phyloP scores from a whole-genome alignment of 1,140 invertebrate species.

The Lepeophtheirus salmonis region DNA sequence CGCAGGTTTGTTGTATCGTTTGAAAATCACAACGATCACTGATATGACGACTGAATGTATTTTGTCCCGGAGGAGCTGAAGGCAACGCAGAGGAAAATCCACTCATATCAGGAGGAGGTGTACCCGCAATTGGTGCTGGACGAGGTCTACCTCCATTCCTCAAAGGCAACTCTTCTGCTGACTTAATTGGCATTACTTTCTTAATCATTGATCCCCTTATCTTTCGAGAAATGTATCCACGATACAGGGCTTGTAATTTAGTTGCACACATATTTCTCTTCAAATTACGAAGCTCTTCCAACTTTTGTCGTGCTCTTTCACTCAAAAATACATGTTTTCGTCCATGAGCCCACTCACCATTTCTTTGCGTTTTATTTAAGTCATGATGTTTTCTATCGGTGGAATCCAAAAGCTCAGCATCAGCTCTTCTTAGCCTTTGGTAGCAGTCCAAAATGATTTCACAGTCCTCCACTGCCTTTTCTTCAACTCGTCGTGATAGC shows the following conservation, averaged over 20 bases:
- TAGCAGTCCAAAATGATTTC: constrained; percentile 48
- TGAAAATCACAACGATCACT: constrained; percentile 58
- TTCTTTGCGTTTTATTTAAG: constrained; percentile 30
- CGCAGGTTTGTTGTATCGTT: constrained; percentile 70
- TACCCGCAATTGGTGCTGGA: constrained; percentile 67
- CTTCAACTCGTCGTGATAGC: constrained; percentile 45
- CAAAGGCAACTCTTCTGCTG: neutral
- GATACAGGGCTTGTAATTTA: constrained; percentile 56
- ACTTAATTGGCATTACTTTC: constrained; percentile 21
- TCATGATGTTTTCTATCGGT: constrained; percentile 21
- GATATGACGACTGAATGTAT: neutral
- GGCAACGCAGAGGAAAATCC: too few species aligned
- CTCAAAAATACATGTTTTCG: constrained; percentile 82
- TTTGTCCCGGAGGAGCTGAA: neutral
- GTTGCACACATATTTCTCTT: constrained; percentile 52
- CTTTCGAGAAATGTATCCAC: constrained; percentile 49
- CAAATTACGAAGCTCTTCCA: constrained; percentile 56
- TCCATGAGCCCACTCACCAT: constrained; percentile 69
- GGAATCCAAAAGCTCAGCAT: neutral
- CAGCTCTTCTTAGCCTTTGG: neutral
- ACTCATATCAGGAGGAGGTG: constrained; percentile 26
- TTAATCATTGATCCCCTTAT: constrained; percentile 23
- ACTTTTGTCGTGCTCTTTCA: constrained; percentile 69
- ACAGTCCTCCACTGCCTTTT: constrained; percentile 58
- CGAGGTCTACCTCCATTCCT: constrained; percentile 37